Base-by-base conservation (phyloP, 2,113 vertebrate species). In the Thomomys bottae region DNA sequence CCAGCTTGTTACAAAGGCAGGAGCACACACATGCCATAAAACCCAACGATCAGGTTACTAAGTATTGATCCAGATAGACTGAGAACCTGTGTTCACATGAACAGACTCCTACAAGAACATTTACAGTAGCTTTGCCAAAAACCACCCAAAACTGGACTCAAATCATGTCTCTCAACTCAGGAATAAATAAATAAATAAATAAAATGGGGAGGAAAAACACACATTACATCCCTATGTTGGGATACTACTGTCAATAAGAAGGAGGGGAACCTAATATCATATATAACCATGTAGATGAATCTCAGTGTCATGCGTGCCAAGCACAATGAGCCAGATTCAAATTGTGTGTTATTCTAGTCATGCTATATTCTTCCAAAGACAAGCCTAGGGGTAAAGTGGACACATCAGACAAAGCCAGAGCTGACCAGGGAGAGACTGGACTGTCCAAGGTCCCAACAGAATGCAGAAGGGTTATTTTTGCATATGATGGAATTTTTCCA, bases 401-500 rank as follows among this genome's bases (percentile, higher is more conserved):
- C 5, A 30, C 36, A 38, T 28, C 28, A 24, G 18, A 23, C 24
- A 0, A 32, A n/a, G 12, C 6, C 4, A 40, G 32, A 26, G 42
- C 38, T 49, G 57, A 68, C 68, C 12, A 61, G n/a, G 24, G 30
- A 28, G n/a, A 11, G 57, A 6, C 3, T n/a, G 42, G 23, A 7
- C 4, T 30, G 67, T 23, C 3, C 20, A 6, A 18, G 49, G 15
- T 17, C 49, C 49, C 17, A 26, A 9, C 5, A 73, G 1, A 30
- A 61, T 24, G 6, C 2, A 14, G 32, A 15, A 66, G 54, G 11
- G 49, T 54, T 54, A 38, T 2, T 7, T 12, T 67, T 20, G 3
- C 18, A 2, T 3, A 0, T 28, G 32, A 3, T 38, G 20, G n/a
- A 34, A n/a, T 7, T 2, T 12, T 7, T 42, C 59, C 6, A 0